phyloP scores from a whole-genome alignment of 2,888 invertebrate genomes.

The Tipula lateralis region DNA sequence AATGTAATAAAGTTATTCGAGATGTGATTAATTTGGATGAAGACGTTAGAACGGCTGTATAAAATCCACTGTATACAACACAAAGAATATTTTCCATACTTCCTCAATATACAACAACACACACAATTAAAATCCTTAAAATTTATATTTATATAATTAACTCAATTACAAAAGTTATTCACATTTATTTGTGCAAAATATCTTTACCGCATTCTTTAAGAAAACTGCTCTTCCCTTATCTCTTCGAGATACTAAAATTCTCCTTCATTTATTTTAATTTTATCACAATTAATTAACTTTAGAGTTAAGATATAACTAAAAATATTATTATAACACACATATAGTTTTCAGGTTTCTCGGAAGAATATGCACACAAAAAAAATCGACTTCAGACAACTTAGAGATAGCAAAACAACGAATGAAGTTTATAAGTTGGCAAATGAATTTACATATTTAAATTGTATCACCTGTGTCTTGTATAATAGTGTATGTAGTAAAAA shows the following conservation, averaged over 20 bases:
- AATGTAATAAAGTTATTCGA: not conserved
- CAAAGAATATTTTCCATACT: not conserved
- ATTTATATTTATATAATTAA: not conserved
- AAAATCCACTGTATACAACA: not conserved
- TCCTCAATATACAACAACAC: not conserved
- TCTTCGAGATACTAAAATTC: not conserved
- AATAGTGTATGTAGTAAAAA: no score
- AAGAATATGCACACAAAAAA: not conserved
- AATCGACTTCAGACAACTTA: not conserved
- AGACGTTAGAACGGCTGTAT: not conserved
- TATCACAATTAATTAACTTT: slow-evolving; percentile 19
- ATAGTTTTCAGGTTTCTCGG: no score
- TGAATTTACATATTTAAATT: not conserved
- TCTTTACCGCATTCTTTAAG: not conserved
- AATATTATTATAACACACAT: not conserved
- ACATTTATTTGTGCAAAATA: not conserved
- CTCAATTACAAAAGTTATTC: not conserved
- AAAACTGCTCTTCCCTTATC: not conserved
- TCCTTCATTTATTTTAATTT: slow-evolving; percentile 15
- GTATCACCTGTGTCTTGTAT: slow-evolving; percentile 3
- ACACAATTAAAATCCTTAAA: not conserved
- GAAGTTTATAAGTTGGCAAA: not conserved
- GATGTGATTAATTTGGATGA: not conserved
- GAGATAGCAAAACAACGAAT: not conserved
- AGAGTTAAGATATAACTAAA: not conserved